Evolutionary conservation across 2,888 invertebrate genomes (phyloP).

Genomic region (Amblyteles armatorius): DNA sequence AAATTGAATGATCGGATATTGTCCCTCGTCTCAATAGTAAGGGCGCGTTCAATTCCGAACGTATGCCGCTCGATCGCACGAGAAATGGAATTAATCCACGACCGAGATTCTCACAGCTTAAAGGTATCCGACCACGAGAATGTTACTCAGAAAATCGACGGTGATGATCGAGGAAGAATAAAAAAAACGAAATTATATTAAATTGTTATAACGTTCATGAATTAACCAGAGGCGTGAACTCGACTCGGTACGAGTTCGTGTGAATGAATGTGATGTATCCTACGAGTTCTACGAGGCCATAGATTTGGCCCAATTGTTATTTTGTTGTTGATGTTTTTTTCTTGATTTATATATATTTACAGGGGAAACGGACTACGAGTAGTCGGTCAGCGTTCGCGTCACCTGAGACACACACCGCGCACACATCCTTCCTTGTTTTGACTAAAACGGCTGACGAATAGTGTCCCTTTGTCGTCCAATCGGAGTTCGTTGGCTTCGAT

Average conservation of each 20-base stretch:
- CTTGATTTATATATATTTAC: constrained; percentile 54
- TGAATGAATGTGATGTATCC: constrained; percentile 55
- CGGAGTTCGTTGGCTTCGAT: constrained; percentile 53
- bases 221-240: constrained; percentile 38
- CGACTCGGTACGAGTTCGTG: constrained; percentile 24
- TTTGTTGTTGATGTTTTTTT: constrained; percentile 28
- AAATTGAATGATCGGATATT: constrained; percentile 10
- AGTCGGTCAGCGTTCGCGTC: constrained; percentile 53
- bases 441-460: constrained; percentile 63
- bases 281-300: constrained; percentile 49
- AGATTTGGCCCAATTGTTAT: constrained; percentile 47
- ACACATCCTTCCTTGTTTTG: constrained; percentile 31
- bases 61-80: constrained; percentile 3
- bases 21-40: constrained; percentile 21
- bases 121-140: background rate
- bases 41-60: constrained; percentile 2
- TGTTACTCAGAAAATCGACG: constrained; percentile 10
- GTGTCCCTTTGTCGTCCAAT: constrained; percentile 53
- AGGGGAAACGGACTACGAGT: constrained; percentile 55
- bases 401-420: constrained; percentile 23
- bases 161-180: background rate
- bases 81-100: background rate
- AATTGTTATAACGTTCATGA: constrained; percentile 37
- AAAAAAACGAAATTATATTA: background rate
- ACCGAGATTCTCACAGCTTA: background rate